Base-by-base conservation (phyloP, 2,888 invertebrate genomes). In the Apotomis capreana region DNA sequence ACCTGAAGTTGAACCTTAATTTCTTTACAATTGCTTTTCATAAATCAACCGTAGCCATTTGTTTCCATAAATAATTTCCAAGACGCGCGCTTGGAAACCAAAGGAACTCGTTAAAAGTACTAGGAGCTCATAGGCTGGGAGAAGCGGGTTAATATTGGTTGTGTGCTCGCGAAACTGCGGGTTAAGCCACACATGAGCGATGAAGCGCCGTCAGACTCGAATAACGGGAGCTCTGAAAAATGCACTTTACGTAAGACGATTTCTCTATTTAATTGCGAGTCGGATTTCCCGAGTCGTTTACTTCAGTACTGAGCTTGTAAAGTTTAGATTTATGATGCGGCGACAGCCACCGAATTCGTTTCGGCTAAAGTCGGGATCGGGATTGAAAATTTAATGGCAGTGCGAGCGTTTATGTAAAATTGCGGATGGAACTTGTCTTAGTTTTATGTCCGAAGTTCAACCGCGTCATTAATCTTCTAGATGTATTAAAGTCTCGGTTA, bases 201-300 rank as follows among this genome's bases (percentile, higher is more conserved):
- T 79, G 78, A 77, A 74, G 74, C 67, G 72, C 70, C 70, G 73
- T 68, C 52, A 72, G 74, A 74, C 70, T 78, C 78, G 76, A 80
- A 79, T 78, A 80, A 78, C 75, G 62, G 69, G 65, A 73, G 63
- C 76, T 75, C 74, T 77, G 78, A 79, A 77, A 81, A 80, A 79
- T 79, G 81, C 80, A 79, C 75, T 75, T 76, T 71, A 74, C 61
- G 62, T 55, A 69, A 69, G 73, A 68, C 70, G 65, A 73, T 72
- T 62, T 68, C 63, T 72, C 72, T 72, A 68, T 68, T 72, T 72
- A 72, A 72, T 72, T 72, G 72, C 72, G 68, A 72, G 44, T 51
- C 58, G 72, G 72, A 72, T 72, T 72, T 68, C 68, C 59, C 52
- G 68, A 72, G 68, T 68, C 68, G 68, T 72, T 72, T 72, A 68